Evolutionary conservation across 23 tunicate genomes (phyloP), one percentile per base, ranked within the genome.

Genomic region (Oikopleura dioica): DNA sequence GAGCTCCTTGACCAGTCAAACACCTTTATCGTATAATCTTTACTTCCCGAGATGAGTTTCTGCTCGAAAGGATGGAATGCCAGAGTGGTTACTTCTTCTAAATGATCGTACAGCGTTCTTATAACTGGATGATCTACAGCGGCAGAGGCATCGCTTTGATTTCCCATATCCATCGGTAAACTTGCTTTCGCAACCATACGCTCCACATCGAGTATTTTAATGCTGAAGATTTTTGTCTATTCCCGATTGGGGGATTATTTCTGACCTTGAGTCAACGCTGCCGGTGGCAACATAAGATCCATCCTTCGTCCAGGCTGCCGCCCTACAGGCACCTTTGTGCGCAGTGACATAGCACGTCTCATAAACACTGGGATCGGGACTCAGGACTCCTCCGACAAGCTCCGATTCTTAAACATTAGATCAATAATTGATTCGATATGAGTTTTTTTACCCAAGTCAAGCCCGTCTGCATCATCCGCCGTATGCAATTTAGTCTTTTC

Each of bases 331-430:
- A 0, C 84, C 95, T 80, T 86, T 86, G 76, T 86, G 95, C 1
- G 95, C 84, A 35, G 95, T 86, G 28, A 86, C 87, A 35, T 86
- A 86, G 37, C 95, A 82, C 33, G 95, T 86, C 78, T 86, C 95
- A 76, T 86, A 86, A 35, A 78, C 35, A n/a, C 33, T 38, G 35
- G 82, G 80, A 78, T 86, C 86, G 1, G 95, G 95, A 23, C 59
- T 50, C 23, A 21, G 23, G 23, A 50, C 23, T 50, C 21, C 23
- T 16, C 59, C 21, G 23, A 50, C 23, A 21, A 16, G 21, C 23
- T 50, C 21, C 21, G 23, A 23, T 50, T 50, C 23, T 50, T 50
- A 16, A 16, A 26, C 16, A 12, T 68, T 12, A 24, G 16, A 68
- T 16, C 16, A 12, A 29, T 28, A 77, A 38, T 36, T 36, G 76